Base-by-base conservation (phyloP, 2,797 vertebrate genomes). In the Staurois parvus region DNA sequence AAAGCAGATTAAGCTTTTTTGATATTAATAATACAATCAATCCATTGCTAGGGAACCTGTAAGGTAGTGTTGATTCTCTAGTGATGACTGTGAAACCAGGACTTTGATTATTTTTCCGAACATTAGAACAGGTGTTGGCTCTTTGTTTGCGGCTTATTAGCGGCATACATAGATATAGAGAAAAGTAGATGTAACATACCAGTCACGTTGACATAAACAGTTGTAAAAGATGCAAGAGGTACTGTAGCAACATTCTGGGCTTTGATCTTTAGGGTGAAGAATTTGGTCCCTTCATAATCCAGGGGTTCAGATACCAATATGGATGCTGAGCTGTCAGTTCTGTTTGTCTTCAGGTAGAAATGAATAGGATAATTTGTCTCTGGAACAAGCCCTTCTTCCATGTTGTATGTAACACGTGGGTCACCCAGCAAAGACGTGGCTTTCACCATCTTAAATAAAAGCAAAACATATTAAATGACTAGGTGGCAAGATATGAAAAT, bases 271-370 rank as follows among this genome's bases (percentile, higher is more conserved):
- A 98, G 92, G 2, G 91, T 95, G 89, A 96, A 97, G 90, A 95
- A 96, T 32, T 90, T 90, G 0, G 95, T 97, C 0, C 91, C 94
- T 93, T 98, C 97, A 72, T 95, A 96, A 92, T 98, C 96, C 87
- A 97, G 94, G 34, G 95, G 96, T 89, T 98, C 96, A 0, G 96
- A 95, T 76, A 98, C 94, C 88, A 97, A 92, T 89, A 98, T 94
- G 73, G 96, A 96, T 2, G 96, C 96, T 0, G 96, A 97, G 81
- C 96, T 93, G 76, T 97, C 95, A 0, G 90, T 92, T 70, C 96
- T 93, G 92, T 97, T 97, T 17, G 96, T 95, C 84, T 96, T 97
- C 89, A 98, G 92, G 92, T 97, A 98, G 93, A 97, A 98, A 21
- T 93, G 93, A 76, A 97, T 94, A 2, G 97, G 96, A 95, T 96